Evolutionary conservation across 2,113 vertebrate species (phyloP), one percentile per base, ranked within the genome.

Genomic region (Hypocryptadius cinnamomeus): DNA sequence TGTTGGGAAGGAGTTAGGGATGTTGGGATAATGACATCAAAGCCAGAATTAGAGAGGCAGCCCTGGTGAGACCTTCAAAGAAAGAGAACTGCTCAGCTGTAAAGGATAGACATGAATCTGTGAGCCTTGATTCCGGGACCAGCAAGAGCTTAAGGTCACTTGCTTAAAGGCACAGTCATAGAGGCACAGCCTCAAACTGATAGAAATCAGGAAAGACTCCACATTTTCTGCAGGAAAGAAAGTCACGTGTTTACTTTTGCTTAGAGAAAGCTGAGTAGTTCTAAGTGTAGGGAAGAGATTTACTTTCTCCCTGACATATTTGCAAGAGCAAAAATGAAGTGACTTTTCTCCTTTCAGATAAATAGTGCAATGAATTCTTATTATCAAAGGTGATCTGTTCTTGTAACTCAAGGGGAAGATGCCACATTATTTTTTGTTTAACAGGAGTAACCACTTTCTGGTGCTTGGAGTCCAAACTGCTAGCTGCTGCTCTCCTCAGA

Each of bases 401-500:
- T 59, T 84, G 28, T n/a, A 88, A 89, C 53, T 87, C 8, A 2
- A 25, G 44, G 48, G 47, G 15, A 80, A 93, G 79, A 84, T 69
- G 35, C 24, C 68, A 53, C 1, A 2, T 53, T 64, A 45, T 71
- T 87, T 86, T 92, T 73, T 91, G 17, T 79, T 63, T 79, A 85
- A 53, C 13, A 44, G 28, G 53, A 81, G 23, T 60, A 88, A 74
- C 33, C 18, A 42, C 40, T 89, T 93, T 57, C 65, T 76, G 33
- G 31, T 88, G 80, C 37, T 51, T 69, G 56, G 11, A 88, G 42
- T 15, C 66, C 53, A 89, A 39, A 42, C 9, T 71, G 30, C 33
- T 87, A 59, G 27, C 53, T 91, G 70, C 44, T 93, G 54, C 47
- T 35, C n/a, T 87, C 72, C 87, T 92, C 40, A 73, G 65, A 92